Base-by-base conservation (phyloP, 2,888 invertebrate genomes). In the Yponomeuta malinellus region DNA sequence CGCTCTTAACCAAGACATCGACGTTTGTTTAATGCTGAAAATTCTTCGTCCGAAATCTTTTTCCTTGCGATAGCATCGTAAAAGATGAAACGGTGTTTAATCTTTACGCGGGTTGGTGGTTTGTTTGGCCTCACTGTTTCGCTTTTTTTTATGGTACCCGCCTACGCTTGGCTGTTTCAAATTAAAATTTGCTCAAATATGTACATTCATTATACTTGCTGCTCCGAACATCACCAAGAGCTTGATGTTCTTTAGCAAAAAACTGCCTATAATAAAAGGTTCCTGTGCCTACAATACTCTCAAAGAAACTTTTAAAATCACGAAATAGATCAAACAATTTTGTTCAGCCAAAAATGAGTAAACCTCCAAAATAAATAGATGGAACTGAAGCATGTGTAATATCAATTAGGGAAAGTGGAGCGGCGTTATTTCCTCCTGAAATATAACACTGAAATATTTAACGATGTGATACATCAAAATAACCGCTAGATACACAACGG, bases 21-120 rank as follows among this genome's bases (percentile, higher is more conserved):
- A 69, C 63, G 63, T 63, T 63, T 63, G 43, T 69, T 69, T 69
- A 69, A 43, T 68, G 43, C 43, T 37, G 23, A 48, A 59, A 48
- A 68, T 48, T 48, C 31, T 68, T 5, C 10, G 43, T 15, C 31
- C 9, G 37, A 43, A 67, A 43, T 67, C 43, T 67, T 67, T 43
- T 67, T n/a, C 33, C 52, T 59, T 8, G 52, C 15, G 52, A 59
- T 59, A 59, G 52, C 52, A 59, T 59, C 52, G 15, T 59, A 59
- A 59, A 59, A 59, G 52, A 59, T 59, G 52, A 59, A 59, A 59
- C 52, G 52, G 52, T 59, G 52, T 59, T 59, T 59, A 59, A 59
- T 59, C 52, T 59, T 59, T 59, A 52, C 52, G 6, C 52, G 4
- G 52, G 52, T 12, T 15, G 52, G 15, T 59, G 52, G 52, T 59